A percentile compares a stretch with the other conserved stretches of the same genome.
Evolutionary conservation across 1,140 invertebrate species (phyloP).

Genomic region (Heliconius congener): DNA sequence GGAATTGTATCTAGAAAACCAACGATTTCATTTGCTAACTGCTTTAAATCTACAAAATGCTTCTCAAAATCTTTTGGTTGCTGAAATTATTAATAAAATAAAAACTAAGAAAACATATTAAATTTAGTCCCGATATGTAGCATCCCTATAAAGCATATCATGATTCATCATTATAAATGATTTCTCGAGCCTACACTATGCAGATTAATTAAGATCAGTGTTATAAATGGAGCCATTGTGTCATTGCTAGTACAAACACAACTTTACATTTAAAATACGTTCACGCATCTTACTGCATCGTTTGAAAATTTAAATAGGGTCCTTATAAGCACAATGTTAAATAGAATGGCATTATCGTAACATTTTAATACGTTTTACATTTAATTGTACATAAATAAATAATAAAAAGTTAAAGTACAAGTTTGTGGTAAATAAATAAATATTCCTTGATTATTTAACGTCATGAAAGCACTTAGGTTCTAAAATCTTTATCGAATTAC

Average conservation of each 20-base stretch:
- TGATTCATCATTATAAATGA: slow-evolving; percentile 17
- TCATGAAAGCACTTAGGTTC: no score
- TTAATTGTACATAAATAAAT: background rate
- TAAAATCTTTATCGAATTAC: no score
- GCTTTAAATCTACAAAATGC: no score
- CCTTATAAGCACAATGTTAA: background rate
- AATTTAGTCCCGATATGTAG: background rate
- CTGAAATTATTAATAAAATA: no score
- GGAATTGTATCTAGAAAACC: no score
- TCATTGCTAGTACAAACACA: slow-evolving; percentile 18
- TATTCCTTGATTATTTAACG: no score
- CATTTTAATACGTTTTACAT: background rate
- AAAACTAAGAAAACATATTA: background rate
- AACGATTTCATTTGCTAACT: no score
- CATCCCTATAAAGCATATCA: background rate
- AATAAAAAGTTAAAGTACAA: background rate
- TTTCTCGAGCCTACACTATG: slow-evolving; percentile 26
- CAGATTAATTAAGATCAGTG: slow-evolving; percentile 26
- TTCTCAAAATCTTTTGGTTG: no score
- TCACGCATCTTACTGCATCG: slow-evolving; percentile 10
- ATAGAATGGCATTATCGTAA: background rate
- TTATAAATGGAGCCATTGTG: slow-evolving; percentile 28
- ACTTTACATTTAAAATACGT: slow-evolving; percentile 22
- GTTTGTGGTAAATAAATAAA: background rate
- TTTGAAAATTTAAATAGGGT: slow-evolving; percentile 9